These are phyloP conservation scores for Perodicticus potto DNA, from an alignment of 2,797 vertebrate species.

Conservation along the genomic window DNA sequence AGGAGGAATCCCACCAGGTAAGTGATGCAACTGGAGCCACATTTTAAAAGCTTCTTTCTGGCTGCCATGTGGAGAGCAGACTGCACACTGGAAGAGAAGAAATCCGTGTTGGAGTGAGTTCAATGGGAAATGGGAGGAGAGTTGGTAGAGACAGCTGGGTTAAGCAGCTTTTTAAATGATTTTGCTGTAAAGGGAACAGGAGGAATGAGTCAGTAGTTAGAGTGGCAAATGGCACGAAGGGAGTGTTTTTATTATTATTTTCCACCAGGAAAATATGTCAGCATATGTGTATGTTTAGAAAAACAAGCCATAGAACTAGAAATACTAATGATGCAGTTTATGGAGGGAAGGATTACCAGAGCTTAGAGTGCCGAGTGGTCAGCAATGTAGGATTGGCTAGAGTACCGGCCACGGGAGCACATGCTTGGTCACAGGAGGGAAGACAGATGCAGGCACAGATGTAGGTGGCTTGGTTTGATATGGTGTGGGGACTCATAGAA, in stretches of 20 bases:
- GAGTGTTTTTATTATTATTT: not conserved
- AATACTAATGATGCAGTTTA: not conserved
- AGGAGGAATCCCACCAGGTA: not conserved
- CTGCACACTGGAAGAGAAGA: not conserved
- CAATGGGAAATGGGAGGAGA: not conserved
- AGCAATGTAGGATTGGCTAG: not conserved
- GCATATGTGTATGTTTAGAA: not conserved
- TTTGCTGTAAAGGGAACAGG: not conserved
- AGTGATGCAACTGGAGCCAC: not conserved
- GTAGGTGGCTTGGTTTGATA: not conserved
- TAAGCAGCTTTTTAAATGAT: not conserved
- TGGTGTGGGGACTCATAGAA: not conserved
- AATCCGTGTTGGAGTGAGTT: not conserved
- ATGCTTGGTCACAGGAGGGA: not conserved
- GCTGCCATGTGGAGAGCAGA: not conserved
- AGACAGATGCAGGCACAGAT: not conserved
- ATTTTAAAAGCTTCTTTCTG: not conserved
- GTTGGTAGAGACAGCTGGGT: not conserved
- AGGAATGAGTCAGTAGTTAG: no score
- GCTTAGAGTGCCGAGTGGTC: not conserved
- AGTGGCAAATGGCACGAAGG: not conserved
- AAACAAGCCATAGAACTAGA: not conserved
- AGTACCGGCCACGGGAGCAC: not conserved
- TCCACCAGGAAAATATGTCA: not conserved
- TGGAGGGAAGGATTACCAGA: not conserved